Conservation (phyloP, 2,888 invertebrate species). For the Drosophila kanekoi region DNA sequence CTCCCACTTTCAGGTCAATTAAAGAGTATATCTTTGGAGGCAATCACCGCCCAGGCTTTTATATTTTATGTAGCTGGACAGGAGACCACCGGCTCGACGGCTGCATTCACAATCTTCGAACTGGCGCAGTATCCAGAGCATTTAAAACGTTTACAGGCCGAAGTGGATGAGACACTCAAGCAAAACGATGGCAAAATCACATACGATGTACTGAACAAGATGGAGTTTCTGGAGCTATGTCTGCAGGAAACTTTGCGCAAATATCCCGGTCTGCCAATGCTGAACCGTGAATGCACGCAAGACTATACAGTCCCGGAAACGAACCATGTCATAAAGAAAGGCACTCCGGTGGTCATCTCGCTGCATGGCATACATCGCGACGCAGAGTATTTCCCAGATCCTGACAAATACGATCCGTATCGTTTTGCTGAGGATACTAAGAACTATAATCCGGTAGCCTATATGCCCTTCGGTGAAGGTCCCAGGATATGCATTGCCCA, state of each 20-base stretch:
- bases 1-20: slow-evolving; percentile 42
- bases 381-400: slow-evolving; percentile 83
- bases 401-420: slow-evolving; percentile 84
- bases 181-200: slow-evolving; percentile 72
- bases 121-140: slow-evolving; percentile 83
- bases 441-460: slow-evolving; percentile 77
- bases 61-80: slow-evolving; percentile 85
- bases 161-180: slow-evolving; percentile 82
- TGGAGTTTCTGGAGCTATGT: slow-evolving; percentile 85
- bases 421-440: slow-evolving; percentile 79
- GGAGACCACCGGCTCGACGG: slow-evolving; percentile 84
- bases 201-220: slow-evolving; percentile 84
- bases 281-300: slow-evolving; percentile 84
- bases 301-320: slow-evolving; percentile 81
- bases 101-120: slow-evolving; percentile 83
- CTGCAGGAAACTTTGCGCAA: slow-evolving; percentile 83
- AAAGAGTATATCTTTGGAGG: slow-evolving; percentile 76
- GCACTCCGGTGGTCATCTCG: slow-evolving; percentile 83
- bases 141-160: slow-evolving; percentile 78
- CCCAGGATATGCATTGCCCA: slow-evolving; percentile 84
- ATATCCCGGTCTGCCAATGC: slow-evolving; percentile 84
- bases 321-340: slow-evolving; percentile 80
- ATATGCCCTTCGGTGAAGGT: slow-evolving; percentile 85
- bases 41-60: slow-evolving; percentile 83
- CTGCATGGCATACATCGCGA: slow-evolving; percentile 84